These are phyloP conservation scores for Rhopalosiphum maidis DNA, from an alignment of 1,140 invertebrate species.

Conservation along the genomic window DNA sequence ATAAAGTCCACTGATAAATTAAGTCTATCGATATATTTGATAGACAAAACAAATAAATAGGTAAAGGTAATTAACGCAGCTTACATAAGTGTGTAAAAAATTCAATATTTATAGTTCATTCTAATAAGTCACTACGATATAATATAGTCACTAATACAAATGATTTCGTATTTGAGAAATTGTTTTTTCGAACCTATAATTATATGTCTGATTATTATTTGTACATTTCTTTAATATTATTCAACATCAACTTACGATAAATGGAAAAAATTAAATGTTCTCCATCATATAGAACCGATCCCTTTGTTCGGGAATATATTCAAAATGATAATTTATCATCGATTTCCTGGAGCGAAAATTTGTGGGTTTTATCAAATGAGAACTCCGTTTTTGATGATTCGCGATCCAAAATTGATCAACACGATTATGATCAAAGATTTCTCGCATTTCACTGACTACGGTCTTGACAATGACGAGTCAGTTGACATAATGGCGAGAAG, in stretches of 20 bases:
- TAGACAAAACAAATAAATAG: too few species aligned
- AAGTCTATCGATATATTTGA: too few species aligned
- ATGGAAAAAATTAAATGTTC: constrained; percentile 64
- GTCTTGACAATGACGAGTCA: constrained; percentile 58
- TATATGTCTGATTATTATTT: neutral
- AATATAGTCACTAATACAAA: neutral
- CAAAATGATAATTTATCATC: constrained; percentile 56
- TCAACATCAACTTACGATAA: constrained; percentile 60
- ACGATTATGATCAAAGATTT: constrained; percentile 62
- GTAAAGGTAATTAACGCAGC: too few species aligned
- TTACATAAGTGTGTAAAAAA: too few species aligned
- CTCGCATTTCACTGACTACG: constrained; percentile 61
- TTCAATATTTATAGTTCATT: too few species aligned
- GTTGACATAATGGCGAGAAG: constrained; percentile 66
- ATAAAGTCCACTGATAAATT: too few species aligned
- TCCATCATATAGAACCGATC: constrained; percentile 61
- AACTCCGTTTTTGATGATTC: constrained; percentile 61
- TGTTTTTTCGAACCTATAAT: neutral
- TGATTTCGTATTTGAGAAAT: neutral
- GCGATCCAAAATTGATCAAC: constrained; percentile 62
- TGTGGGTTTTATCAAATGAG: constrained; percentile 61
- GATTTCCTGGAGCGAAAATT: constrained; percentile 48
- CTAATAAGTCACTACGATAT: too few species aligned
- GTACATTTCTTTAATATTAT: neutral
- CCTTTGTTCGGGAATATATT: constrained; percentile 62